phyloP scores from a whole-genome alignment of 2,797 vertebrate genomes.

The Chanos chanos region DNA sequence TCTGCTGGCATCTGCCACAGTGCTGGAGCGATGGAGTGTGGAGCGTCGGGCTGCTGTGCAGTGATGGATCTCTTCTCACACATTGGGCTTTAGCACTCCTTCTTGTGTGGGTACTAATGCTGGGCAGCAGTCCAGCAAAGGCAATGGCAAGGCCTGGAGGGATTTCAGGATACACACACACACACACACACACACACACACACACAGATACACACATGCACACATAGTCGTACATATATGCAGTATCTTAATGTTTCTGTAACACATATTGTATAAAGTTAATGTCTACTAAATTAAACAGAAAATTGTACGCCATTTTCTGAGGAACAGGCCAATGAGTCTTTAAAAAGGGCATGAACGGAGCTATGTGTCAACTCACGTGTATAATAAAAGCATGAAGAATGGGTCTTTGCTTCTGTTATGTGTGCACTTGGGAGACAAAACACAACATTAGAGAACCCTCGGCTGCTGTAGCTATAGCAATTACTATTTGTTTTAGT shows the following conservation, averaged over 20 bases:
- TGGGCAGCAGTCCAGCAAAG: no score
- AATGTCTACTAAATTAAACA: no score
- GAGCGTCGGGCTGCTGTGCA: conserved; percentile 1
- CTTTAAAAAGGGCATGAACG: background rate
- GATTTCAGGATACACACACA: conserved; percentile 13
- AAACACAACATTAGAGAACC: background rate
- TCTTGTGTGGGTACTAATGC: no score
- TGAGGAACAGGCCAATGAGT: background rate
- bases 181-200: background rate
- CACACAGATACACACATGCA: conserved; percentile 10
- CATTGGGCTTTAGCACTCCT: no score
- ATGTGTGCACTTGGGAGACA: background rate
- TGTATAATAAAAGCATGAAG: no score
- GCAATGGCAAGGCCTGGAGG: no score
- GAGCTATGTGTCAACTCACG: no score
- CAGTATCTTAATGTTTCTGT: background rate
- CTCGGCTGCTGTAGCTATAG: background rate
- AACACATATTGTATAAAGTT: no score
- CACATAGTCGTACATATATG: background rate
- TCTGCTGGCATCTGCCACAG: conserved; percentile 49
- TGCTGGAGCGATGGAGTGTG: background rate
- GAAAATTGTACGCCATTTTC: no score
- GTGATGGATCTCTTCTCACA: no score
- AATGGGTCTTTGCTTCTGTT: background rate
- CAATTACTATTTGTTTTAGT: background rate